These are phyloP conservation scores for Trachymyrmex septentrionalis DNA, from an alignment of 1,140 invertebrate species.

Conservation along the genomic window DNA sequence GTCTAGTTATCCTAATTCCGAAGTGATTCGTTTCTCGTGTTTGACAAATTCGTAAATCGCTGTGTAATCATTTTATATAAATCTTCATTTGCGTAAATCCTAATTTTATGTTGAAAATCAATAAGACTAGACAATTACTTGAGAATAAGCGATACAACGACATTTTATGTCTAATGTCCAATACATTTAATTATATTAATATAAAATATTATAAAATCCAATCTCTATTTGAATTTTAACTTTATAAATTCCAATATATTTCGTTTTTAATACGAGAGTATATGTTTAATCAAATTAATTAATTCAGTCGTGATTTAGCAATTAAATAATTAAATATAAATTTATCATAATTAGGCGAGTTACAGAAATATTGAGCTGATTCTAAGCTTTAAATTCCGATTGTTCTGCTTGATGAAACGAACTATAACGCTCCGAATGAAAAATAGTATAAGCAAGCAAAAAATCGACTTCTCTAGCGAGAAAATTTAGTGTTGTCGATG, in stretches of 20 bases:
- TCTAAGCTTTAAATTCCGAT: neutral
- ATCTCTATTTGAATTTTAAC: neutral
- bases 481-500: neutral
- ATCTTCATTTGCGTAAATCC: neutral
- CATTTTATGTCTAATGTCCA: neutral
- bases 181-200: neutral
- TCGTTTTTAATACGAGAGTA: too few species aligned
- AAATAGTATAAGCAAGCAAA: neutral
- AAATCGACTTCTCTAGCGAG: neutral
- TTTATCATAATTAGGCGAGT: neutral
- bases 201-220: neutral
- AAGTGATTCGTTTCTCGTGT: neutral
- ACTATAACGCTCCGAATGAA: neutral
- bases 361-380: neutral
- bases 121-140: neutral
- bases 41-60: conserved; percentile 3
- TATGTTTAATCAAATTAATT: too few species aligned
- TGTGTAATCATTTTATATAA: neutral
- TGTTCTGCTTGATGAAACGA: neutral
- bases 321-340: conserved; percentile 1
- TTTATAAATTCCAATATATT: neutral
- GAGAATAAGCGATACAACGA: neutral
- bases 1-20: conserved; percentile 22
- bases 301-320: neutral
- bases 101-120: neutral